Conservation (phyloP, 2,113 vertebrate species). For the Tamias sibiricus region DNA sequence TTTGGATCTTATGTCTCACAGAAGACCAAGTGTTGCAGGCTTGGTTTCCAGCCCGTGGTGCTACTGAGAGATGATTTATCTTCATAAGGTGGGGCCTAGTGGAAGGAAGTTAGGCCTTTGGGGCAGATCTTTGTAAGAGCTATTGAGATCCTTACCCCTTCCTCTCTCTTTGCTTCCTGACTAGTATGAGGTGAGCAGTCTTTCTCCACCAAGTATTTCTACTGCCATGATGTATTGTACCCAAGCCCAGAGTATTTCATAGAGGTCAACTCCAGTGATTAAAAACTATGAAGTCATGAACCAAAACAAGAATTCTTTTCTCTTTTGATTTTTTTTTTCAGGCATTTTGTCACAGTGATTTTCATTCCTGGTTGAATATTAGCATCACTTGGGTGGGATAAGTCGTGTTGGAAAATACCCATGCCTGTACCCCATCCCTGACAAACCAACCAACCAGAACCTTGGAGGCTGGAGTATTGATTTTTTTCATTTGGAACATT, state of each 20-base stretch:
- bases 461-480: not conserved
- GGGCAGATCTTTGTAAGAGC: not conserved
- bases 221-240: not conserved
- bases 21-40: not conserved
- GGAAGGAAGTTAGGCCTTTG: not conserved
- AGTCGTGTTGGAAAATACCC: not conserved
- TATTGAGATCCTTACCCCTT: too few relatives aligned
- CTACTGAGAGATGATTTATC: not conserved
- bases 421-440: not conserved
- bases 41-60: too few relatives aligned
- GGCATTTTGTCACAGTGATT: not conserved
- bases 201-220: not conserved
- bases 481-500: not conserved
- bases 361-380: not conserved
- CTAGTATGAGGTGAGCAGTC: not conserved
- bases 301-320: not conserved
- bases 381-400: not conserved
- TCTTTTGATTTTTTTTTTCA: not conserved
- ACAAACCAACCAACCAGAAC: not conserved
- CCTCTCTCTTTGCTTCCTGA: not conserved
- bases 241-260: not conserved
- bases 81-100: not conserved
- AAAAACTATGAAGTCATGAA: not conserved
- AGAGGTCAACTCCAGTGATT: too few relatives aligned
- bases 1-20: not conserved